Evolutionary conservation across 2,888 invertebrate species (phyloP).

Genomic region (Melinaea menophilus): DNA sequence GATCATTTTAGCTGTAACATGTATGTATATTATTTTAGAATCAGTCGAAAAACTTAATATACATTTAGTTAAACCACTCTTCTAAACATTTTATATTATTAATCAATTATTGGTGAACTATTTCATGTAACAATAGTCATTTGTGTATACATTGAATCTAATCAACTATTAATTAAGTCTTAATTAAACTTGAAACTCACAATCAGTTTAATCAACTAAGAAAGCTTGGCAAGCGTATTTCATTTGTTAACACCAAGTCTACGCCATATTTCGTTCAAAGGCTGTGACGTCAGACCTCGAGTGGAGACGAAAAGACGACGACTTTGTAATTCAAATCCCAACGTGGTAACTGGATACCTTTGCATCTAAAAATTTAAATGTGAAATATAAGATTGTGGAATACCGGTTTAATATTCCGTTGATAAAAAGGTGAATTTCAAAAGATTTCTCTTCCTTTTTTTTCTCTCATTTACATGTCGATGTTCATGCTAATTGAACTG

Average conservation of each 20-base stretch:
- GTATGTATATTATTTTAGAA: not conserved
- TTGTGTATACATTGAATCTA: not conserved
- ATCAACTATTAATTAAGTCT: slow-evolving; percentile 6
- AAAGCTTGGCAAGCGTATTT: slow-evolving; percentile 5
- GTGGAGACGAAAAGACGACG: slow-evolving; percentile 52
- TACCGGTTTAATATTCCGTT: slow-evolving; percentile 47
- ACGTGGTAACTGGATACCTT: slow-evolving; percentile 33
- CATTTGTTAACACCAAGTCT: slow-evolving; percentile 7
- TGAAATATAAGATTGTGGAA: slow-evolving; percentile 60
- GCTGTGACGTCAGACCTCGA: slow-evolving; percentile 39
- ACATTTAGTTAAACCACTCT: too few species aligned
- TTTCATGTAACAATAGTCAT: not conserved
- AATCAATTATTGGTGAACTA: not conserved
- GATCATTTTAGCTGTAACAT: not conserved
- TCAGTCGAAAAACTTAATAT: too few species aligned
- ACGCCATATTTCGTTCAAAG: slow-evolving; percentile 25
- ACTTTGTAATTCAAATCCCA: slow-evolving; percentile 73
- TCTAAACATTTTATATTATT: not conserved
- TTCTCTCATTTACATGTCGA: slow-evolving; percentile 19
- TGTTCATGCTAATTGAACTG: slow-evolving; percentile 22
- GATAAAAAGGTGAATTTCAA: slow-evolving; percentile 31
- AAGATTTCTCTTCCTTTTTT: slow-evolving; percentile 24
- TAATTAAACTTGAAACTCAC: slow-evolving; percentile 3
- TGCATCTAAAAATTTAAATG: slow-evolving; percentile 63
- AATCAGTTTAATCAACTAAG: slow-evolving; percentile 7